Percentiles rank a stretch among this genome's conserved stretches.
Evolutionary conservation across 2,888 invertebrate genomes (phyloP).

Genomic region (Drosophila kuntzei): DNA sequence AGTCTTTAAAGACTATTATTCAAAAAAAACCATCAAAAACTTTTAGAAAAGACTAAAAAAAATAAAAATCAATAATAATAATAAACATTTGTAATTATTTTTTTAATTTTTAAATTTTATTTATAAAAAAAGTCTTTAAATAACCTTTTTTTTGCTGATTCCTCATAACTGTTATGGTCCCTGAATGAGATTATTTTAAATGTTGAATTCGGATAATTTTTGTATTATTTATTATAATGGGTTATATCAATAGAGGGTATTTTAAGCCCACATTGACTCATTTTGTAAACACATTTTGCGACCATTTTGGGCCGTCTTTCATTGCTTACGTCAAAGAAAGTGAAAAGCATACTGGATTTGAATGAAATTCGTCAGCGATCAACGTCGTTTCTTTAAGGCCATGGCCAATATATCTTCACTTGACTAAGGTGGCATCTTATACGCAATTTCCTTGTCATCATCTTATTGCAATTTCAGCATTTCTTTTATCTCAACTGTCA

Average conservation of each 20-base stretch:
- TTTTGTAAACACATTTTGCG: constrained; percentile 2
- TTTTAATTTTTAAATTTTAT: no score
- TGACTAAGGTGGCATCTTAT: constrained; percentile 18
- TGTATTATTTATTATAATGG: no score
- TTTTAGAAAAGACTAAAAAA: no score
- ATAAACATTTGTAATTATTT: no score
- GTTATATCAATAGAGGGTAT: constrained; percentile 21
- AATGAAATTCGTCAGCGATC: constrained; percentile 65
- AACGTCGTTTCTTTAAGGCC: constrained; percentile 56
- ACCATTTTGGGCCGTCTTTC: constrained; percentile 38
- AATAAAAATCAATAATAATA: no score
- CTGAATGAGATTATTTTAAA: no score
- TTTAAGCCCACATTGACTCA: constrained; percentile 18
- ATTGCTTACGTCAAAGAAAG: constrained; percentile 67
- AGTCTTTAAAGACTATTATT: no score
- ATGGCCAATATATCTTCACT: constrained; percentile 60
- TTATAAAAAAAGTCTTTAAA: no score
- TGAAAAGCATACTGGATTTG: constrained; percentile 59
- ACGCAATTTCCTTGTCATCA: constrained; percentile 42
- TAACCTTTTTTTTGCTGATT: no score
- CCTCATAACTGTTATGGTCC: no score
- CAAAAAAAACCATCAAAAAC: no score
- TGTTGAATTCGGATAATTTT: no score
- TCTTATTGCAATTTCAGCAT: constrained; percentile 23
- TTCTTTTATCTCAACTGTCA: constrained; percentile 49